A percentile compares a stretch with the other conserved stretches of the same genome.
phyloP scores from a whole-genome alignment of 2,888 invertebrate species.

The Hololepta plana region DNA sequence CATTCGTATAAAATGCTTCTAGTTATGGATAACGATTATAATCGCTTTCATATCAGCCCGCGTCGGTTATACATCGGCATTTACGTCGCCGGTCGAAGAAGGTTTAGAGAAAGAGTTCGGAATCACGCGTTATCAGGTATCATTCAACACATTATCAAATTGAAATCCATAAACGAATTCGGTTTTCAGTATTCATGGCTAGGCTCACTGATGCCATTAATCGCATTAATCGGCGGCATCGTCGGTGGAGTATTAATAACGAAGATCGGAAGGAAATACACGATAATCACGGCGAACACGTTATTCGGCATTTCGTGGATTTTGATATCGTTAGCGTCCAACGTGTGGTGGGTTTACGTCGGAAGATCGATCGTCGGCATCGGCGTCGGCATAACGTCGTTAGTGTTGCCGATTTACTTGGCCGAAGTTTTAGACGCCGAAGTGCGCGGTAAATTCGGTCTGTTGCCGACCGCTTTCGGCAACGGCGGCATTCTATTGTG shows the following conservation, averaged over 20 bases:
- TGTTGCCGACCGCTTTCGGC: conserved; percentile 75
- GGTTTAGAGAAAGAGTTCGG: too few relatives aligned
- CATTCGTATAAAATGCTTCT: too few relatives aligned
- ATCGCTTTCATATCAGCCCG: too few relatives aligned
- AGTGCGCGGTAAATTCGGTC: conserved; percentile 75
- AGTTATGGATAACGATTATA: too few relatives aligned
- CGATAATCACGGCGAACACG: conserved; percentile 57
- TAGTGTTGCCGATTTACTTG: conserved; percentile 80
- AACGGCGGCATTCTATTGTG: conserved; percentile 67
- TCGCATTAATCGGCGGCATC: conserved; percentile 70
- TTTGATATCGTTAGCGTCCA: conserved; percentile 57
- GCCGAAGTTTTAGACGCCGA: conserved; percentile 87
- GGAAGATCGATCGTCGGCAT: conserved; percentile 73
- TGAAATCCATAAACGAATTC: too few relatives aligned
- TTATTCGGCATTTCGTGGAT: conserved; percentile 73
- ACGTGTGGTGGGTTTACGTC: conserved; percentile 53
- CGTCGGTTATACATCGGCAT: too few relatives aligned
- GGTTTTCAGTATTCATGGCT: conserved; percentile 74
- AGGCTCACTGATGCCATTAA: conserved; percentile 73
- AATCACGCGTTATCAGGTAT: too few relatives aligned
- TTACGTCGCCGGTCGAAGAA: too few relatives aligned
- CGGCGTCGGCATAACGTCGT: conserved; percentile 71
- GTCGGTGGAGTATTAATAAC: conserved; percentile 76
- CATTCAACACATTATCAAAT: too few relatives aligned
- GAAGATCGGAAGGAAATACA: conserved; percentile 58